These are phyloP conservation scores for Ceyx margarethae DNA, from an alignment of 2,113 vertebrate species.

Conservation along the genomic window DNA sequence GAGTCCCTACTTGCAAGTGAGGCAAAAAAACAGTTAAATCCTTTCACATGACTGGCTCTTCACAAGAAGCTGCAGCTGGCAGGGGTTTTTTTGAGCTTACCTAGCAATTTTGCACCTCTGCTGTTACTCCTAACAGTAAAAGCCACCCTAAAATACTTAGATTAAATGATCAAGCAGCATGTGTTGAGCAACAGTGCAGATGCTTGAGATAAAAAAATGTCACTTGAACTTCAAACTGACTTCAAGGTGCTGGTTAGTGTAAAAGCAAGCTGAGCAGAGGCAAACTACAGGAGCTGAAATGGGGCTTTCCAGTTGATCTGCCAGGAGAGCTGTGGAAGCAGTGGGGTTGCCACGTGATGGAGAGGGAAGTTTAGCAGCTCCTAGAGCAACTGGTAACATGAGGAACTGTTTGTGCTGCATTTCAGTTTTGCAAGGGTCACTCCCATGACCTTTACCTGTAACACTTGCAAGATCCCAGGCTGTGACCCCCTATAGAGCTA, in stretches of 20 bases:
- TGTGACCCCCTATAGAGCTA: neutral
- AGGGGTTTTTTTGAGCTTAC: neutral
- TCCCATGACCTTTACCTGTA: neutral
- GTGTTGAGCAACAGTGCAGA: neutral
- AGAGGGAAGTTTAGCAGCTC: neutral
- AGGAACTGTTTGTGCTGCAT: neutral
- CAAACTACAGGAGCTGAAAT: neutral
- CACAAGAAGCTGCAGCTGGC: neutral
- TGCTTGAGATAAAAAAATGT: neutral
- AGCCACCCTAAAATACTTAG: neutral
- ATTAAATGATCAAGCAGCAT: neutral
- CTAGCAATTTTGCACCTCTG: neutral
- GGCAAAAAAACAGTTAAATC: neutral
- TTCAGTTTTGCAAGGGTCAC: neutral
- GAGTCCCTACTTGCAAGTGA: neutral
- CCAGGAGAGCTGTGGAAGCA: neutral
- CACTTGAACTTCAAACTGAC: neutral
- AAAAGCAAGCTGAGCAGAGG: neutral
- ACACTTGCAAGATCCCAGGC: neutral
- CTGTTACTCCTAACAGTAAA: neutral
- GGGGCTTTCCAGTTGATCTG: neutral
- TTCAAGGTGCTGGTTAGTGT: neutral
- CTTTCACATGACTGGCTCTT: neutral
- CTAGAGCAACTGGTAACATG: neutral
- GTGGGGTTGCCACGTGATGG: rapidly evolving